Base-by-base conservation (phyloP, 35 echinoderm and acorn worm genomes). In the Patiria miniata region DNA sequence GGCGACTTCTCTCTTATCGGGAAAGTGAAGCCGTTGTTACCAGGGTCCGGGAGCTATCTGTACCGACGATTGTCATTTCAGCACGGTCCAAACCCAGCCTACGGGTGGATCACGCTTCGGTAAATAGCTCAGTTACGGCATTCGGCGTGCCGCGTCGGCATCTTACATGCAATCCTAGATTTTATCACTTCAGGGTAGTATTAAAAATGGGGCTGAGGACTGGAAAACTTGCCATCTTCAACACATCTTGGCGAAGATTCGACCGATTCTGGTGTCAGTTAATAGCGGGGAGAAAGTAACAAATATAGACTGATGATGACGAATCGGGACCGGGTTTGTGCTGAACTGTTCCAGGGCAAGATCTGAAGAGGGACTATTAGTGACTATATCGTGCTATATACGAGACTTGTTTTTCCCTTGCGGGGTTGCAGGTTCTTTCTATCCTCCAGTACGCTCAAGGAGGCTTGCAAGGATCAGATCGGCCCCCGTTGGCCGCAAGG, bases 151-250 rank as follows among this genome's bases (percentile, higher is more conserved):
- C 65, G 34, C 29, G 21, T 14, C 65, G 34, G 26, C 19, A 73
- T 73, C 65, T 73, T 73, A 73, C 65, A 73, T 73, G 65, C 29
- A 73, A 73, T 34, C 23, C 65, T 73, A 73, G 65, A 73, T 73
- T 73, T 34, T 34, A 73, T 73, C 65, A 73, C 65, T 73, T 73
- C 7, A 73, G 65, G 65, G 19, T 73, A 73, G 65, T 73, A 34
- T 73, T 73, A 29, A 26, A 30, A 73, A 30, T 14, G 34, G 3
- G 65, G 65, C 21, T 32, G 34, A 23, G 65, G 65, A 73, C 23
- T 73, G 65, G 65, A 73, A 23, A 73, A 73, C 14, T 34, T 73
- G 65, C 26, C 65, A 73, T 73, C 65, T 73, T 73, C 65, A 73
- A 73, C 65, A 73, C 65, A 73, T 73, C 65, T 15, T 30, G 15